Evolutionary conservation across 2,888 invertebrate genomes (phyloP).

Genomic region (Archaeoteleia sp.): DNA sequence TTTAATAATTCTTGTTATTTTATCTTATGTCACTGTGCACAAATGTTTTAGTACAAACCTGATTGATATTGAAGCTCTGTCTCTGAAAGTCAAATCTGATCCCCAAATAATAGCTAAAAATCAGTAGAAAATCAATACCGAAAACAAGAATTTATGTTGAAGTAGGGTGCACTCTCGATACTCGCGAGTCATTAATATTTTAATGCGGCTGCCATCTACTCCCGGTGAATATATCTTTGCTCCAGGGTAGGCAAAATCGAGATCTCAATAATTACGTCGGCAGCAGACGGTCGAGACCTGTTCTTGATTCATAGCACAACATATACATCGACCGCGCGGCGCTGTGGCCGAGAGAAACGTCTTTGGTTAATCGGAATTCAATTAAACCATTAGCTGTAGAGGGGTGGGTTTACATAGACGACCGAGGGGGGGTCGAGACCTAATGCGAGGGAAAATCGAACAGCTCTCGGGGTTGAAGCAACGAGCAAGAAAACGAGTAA

Average conservation of each 20-base stretch:
- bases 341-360: conserved; percentile 59
- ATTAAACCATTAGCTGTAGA: conserved; percentile 66
- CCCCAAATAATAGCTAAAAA: background rate
- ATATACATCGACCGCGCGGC: conserved; percentile 52
- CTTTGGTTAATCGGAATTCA: conserved; percentile 74
- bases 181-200: conserved; percentile 65
- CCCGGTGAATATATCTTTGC: conserved; percentile 56
- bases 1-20: no score
- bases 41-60: no score
- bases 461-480: conserved; percentile 46
- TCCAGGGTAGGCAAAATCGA: conserved; percentile 62
- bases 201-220: conserved; percentile 62
- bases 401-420: conserved; percentile 44
- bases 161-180: conserved; percentile 37
- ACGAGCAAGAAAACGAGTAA: conserved; percentile 55
- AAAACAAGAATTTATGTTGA: conserved; percentile 32
- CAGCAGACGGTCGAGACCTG: conserved; percentile 65
- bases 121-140: conserved; percentile 38
- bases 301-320: conserved; percentile 71
- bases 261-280: conserved; percentile 71
- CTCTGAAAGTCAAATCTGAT: no score
- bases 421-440: conserved; percentile 44
- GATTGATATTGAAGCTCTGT: no score
- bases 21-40: no score
- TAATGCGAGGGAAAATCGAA: conserved; percentile 64